Evolutionary conservation across 2,888 invertebrate genomes (phyloP), one percentile per base, ranked within the genome.

Genomic region (Dioctria rufipes): DNA sequence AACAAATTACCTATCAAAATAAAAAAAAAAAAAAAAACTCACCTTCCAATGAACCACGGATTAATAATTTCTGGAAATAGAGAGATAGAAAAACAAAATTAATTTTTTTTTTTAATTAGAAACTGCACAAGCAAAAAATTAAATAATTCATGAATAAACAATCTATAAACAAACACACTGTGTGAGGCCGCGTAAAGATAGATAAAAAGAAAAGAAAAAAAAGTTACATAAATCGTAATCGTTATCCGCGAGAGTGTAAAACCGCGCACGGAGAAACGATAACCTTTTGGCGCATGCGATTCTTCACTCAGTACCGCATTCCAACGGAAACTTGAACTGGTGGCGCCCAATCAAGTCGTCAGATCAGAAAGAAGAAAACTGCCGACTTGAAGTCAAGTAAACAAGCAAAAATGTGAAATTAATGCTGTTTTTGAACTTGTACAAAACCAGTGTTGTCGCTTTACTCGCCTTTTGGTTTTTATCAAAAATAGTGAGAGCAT

Each of bases 291-390:
- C 25, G 43, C 6, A 54, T 11, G 42, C 37, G 73, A 25, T 13
- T 73, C 49, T 6, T 54, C 2, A 25, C 51, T 51, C 67, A 49
- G 67, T 3, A 8, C 58, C 73, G 58, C 42, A 3, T 42, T 73
- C 60, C 58, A 73, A 73, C 40, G 40, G 58, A 43, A 58, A 73
- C 58, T 73, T 40, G 60, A 58, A 73, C 73, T 73, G 73, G 25
- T 25, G 25, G 73, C 73, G 73, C 73, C 73, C 58, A 58, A 73
- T 73, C 58, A 73, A 73, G 58, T 51, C 37, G 51, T 73, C 42
- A 73, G 51, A 60, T 58, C 73, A 73, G 40, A 25, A 25, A 25
- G 25, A 25, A 69, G 51, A 69, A 69, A 69, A 69, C 51, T 25
- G 69, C 69, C 25, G 69, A 49, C 69, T 37, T 37, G 51, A 49